Evolutionary conservation across 2,797 vertebrate species (phyloP), one percentile per base, ranked within the genome.

Genomic region (Chelidonichthys spinosus): DNA sequence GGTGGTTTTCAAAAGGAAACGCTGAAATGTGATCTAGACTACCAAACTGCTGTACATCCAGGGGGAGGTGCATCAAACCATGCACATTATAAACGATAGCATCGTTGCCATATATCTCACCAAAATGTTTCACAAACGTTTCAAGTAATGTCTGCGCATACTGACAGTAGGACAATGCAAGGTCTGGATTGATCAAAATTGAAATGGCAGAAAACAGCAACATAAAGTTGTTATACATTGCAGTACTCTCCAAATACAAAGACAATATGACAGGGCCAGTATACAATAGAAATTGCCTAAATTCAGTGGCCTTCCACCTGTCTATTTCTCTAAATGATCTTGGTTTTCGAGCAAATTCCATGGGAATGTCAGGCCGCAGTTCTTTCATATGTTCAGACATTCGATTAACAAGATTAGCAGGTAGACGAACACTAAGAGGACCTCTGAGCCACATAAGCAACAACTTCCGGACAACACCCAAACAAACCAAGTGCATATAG

Each of bases 21-120:
- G 25, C 59, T 9, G 59, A 44, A 43, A 61, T 62, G 4, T 3
- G 3, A 0, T 62, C 59, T 32, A 46, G 42, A 44, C 25, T 44
- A 62, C 59, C 59, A 62, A 17, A 10, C 43, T 33, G 59, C 43
- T 46, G 59, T 62, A 44, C 59, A 46, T 62, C 59, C 11, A 15
- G 2, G 14, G 69, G 46, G 15, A 72, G 69, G 56, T 69, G 59
- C 39, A 69, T 50, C 46, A 84, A 69, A 15, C 25, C 58, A 76
- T 79, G 79, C n/a, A 82, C 72, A 68, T 76, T 85, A 37, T 76
- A 82, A 39, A 72, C 74, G 59, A 85, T 17, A 63, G 66, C n/a
- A 56, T 82, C 68, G 15, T 59, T 63, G 53, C 67, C 79, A 62
- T 85, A 65, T 52, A 72, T 58, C 18, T 58, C 63, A 63, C 70